A percentile compares a stretch with the other conserved stretches of the same genome.
phyloP scores from a whole-genome alignment of 1,140 invertebrate genomes.

The Aphelenchoides fujianensis region DNA sequence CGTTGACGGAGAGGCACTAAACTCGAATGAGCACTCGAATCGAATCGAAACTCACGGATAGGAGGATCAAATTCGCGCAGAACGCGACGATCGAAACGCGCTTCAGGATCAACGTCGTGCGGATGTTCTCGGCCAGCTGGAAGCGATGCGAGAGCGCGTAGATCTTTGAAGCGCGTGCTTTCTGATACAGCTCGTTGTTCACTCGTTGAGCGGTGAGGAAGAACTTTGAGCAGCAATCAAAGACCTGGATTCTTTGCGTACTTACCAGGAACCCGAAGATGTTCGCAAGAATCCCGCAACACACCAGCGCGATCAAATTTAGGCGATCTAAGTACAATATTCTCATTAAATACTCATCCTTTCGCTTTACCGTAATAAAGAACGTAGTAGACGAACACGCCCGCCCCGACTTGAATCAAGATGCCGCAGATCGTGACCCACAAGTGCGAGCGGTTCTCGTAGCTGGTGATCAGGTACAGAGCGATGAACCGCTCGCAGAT shows the following conservation, averaged over 20 bases:
- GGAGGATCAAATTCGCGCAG: background rate
- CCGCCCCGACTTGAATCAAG: background rate
- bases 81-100: background rate
- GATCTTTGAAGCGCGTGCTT: background rate
- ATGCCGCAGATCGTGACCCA: background rate
- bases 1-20: background rate
- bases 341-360: background rate
- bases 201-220: background rate
- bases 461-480: background rate
- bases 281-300: background rate
- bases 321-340: background rate
- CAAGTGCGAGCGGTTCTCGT: background rate
- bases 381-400: background rate
- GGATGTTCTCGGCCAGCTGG: constrained; percentile 5
- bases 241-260: background rate
- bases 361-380: background rate
- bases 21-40: background rate
- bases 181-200: constrained; percentile 1
- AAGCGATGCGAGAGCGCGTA: background rate
- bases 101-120: constrained; percentile 1
- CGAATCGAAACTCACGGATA: background rate
- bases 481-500: background rate
- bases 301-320: background rate
- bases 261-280: background rate
- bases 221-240: background rate